Conservation (phyloP, 2,888 invertebrate species). For the Acrocyrtus sp. region DNA sequence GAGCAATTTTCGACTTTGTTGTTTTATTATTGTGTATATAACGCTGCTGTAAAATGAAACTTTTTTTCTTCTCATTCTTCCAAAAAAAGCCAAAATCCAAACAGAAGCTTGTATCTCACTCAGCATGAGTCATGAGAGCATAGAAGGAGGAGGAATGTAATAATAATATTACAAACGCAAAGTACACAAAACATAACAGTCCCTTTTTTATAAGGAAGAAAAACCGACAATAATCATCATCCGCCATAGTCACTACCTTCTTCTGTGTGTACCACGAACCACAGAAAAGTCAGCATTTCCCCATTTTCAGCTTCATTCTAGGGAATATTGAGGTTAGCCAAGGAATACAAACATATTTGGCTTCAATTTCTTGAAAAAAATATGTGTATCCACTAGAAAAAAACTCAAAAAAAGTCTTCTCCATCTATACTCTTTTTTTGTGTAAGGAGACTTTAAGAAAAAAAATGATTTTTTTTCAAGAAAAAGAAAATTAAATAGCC, state of each 20-base stretch:
- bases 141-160: constrained; percentile 4
- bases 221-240: constrained; percentile 24
- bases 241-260: too few species aligned
- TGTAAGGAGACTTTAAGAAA: constrained; percentile 3
- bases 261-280: neutral
- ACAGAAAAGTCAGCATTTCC: constrained; percentile 16
- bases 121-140: constrained; percentile 5
- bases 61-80: too few species aligned
- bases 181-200: constrained; percentile 3
- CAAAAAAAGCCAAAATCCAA: too few species aligned
- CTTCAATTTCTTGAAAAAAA: constrained; percentile 10
- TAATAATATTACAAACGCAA: constrained; percentile 1
- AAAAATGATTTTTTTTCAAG: too few species aligned
- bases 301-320: constrained; percentile 22
- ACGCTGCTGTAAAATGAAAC: too few species aligned
- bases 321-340: constrained; percentile 33
- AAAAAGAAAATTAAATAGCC: neutral
- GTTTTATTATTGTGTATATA: too few species aligned
- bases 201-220: too few species aligned
- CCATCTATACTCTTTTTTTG: constrained; percentile 22
- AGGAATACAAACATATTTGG: constrained; percentile 17
- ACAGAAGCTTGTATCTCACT: constrained; percentile 5
- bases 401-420: too few species aligned
- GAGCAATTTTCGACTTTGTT: too few species aligned
- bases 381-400: too few species aligned